Evolutionary conservation across 2,888 invertebrate species (phyloP), one percentile per base, ranked within the genome.

Genomic region (Euplexia lucipara): DNA sequence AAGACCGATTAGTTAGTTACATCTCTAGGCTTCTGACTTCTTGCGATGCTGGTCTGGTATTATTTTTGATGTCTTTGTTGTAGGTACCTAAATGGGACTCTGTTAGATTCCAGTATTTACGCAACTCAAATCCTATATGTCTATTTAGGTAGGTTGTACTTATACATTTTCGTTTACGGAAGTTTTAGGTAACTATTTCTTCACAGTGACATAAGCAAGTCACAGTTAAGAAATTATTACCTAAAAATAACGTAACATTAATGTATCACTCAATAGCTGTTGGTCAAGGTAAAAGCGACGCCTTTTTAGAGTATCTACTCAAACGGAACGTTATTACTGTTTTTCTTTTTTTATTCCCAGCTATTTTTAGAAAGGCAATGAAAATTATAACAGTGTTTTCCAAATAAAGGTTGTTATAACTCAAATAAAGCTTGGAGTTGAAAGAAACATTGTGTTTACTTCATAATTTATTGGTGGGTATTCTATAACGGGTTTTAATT

Each of bases 251-350:
- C 10, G 18, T 75, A 60, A 61, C 34, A 57, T 64, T 58, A 39
- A 53, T 39, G 10, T 30, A 42, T 60, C 7, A 34, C 51, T 49
- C 14, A 39, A 39, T 39, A 18, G 12, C 32, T 32, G 3, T n/a
- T 58, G 51, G 35, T 54, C 49, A 64, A 44, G 8, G 32, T 48
- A 61, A 56, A 32, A 44, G 41, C 26, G 44, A 57, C 39, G 8
- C 39, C n/a, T 52, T 58, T 64, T 39, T 35, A 26, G 34, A 20
- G 35, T 44, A 45, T 22, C 45, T 59, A 53, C 52, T 74, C 60
- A 66, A 70, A 56, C 42, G 76, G 66, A 74, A 70, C 76, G 48
- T 35, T 58, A 39, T 56, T 30, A 39, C 39, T 58, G 14, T 52
- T n/a, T 54, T 22, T 30, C 18, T 26, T 58, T 67, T 58, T 62